Conservation (phyloP, 2,888 invertebrate species). For the Drosophila affinis region DNA sequence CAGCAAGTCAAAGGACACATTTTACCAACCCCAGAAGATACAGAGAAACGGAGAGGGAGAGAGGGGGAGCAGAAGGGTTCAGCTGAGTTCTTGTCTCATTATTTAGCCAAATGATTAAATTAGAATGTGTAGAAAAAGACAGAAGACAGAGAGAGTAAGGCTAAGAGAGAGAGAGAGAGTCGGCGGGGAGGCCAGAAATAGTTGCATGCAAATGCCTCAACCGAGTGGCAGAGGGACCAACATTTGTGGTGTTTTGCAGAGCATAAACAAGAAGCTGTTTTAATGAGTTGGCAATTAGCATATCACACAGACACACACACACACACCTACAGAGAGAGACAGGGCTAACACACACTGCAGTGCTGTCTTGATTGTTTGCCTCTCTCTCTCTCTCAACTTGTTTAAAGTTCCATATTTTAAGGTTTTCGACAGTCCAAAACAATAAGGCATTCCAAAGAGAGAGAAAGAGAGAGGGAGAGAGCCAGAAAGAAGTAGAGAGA, state of each 20-base stretch:
- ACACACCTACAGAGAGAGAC: constrained; percentile 19
- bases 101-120: constrained; percentile 76
- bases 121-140: constrained; percentile 57
- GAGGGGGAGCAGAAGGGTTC: constrained; percentile 9
- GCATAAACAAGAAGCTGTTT: constrained; percentile 74
- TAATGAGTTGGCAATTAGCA: constrained; percentile 76
- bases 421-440: constrained; percentile 21
- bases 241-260: constrained; percentile 47
- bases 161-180: constrained; percentile 17
- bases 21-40: constrained; percentile 1
- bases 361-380: constrained; percentile 44
- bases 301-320: constrained; percentile 54
- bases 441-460: constrained; percentile 1
- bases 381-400: constrained; percentile 20
- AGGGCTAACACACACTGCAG: background rate
- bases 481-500: background rate
- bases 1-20: constrained; percentile 39
- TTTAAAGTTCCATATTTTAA: constrained; percentile 53
- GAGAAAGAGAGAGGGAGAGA: background rate
- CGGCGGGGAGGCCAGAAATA: constrained; percentile 19
- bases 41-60: background rate
- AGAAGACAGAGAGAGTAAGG: constrained; percentile 8
- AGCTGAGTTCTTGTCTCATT: constrained; percentile 56
- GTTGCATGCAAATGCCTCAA: constrained; percentile 28
- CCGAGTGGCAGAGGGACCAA: constrained; percentile 27